Base-by-base conservation (phyloP, 2,113 vertebrate genomes). In the Esox niger region DNA sequence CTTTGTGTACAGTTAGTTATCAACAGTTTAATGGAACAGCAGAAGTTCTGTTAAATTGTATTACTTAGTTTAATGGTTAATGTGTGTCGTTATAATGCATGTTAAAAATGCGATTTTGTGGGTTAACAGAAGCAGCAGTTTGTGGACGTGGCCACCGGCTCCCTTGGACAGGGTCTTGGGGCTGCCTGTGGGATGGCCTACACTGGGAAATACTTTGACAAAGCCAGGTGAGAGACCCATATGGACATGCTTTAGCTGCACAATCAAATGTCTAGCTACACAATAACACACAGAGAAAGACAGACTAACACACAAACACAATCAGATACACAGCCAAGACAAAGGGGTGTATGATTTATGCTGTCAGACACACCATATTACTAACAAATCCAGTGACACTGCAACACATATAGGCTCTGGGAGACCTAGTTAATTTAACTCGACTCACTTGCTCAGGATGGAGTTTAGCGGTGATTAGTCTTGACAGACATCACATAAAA, bases 121-220 rank as follows among this genome's bases (percentile, higher is more conserved):
- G 62, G 1, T 29, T 70, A 69, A 81, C 88, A 98, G 96, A 98
- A 93, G 89, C 95, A 96, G 90, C 91, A 92, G 73, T 98, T 97
- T 90, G 96, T 95, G 11, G 95, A 98, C 33, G 95, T 98, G 80
- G 95, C 96, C 84, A 98, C 96, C 70, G 96, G 96, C 69, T 97
- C 96, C 66, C 92, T 98, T 75, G 96, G 95, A 49, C 96, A 98
- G 80, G 96, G 96, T n/a, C 91, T 98, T 7, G 96, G 95, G 57
- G 95, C 95, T 1, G 95, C 95, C 1, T 96, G 95, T 66, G 96
- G 96, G 31, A 98, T 98, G 95, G 96, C 96, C 63, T 98, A 97
- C 82, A 96, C 95, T 0, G 95, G 95, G 69, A 98, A 98, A 77
- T 94, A 94, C 91, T 98, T 98, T 78, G 95, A 98, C 90, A 59